A percentile compares a stretch with the other conserved stretches of the same genome.
Conservation (phyloP, 2,888 invertebrate genomes). For the Acheta domesticus region DNA sequence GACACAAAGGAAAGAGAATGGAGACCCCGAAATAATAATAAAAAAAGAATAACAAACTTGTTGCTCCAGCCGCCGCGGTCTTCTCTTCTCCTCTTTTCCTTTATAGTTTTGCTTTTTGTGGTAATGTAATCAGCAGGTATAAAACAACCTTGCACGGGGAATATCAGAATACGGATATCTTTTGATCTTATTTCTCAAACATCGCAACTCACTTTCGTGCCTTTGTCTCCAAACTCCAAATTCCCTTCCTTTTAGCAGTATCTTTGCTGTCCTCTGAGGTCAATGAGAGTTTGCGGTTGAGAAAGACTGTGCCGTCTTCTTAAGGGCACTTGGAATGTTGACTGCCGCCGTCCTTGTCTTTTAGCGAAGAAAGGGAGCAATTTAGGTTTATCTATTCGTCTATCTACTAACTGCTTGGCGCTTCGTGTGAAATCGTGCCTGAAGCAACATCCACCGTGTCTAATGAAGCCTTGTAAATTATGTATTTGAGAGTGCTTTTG, state of each 20-base stretch:
- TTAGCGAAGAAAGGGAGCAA: too few species aligned
- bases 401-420: too few species aligned
- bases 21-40: slow-evolving; percentile 1
- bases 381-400: too few species aligned
- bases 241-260: slow-evolving; percentile 18
- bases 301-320: not conserved
- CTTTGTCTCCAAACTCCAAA: not conserved
- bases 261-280: not conserved
- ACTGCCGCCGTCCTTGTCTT: not conserved
- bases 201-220: slow-evolving; percentile 28
- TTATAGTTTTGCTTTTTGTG: slow-evolving; percentile 27
- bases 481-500: too few species aligned
- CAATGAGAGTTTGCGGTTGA: slow-evolving; percentile 4
- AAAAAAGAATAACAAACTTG: slow-evolving; percentile 1
- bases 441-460: too few species aligned
- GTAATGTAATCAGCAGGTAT: slow-evolving; percentile 29
- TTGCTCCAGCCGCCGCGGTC: slow-evolving; percentile 1
- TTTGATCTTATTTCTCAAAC: slow-evolving; percentile 32
- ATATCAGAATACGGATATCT: slow-evolving; percentile 22
- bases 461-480: too few species aligned
- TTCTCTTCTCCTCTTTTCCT: not conserved
- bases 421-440: too few species aligned
- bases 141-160: slow-evolving; percentile 22
- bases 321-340: not conserved
- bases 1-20: slow-evolving; percentile 18